phyloP scores from a whole-genome alignment of 2,113 vertebrate genomes.

The Phrynosoma platyrhinos region DNA sequence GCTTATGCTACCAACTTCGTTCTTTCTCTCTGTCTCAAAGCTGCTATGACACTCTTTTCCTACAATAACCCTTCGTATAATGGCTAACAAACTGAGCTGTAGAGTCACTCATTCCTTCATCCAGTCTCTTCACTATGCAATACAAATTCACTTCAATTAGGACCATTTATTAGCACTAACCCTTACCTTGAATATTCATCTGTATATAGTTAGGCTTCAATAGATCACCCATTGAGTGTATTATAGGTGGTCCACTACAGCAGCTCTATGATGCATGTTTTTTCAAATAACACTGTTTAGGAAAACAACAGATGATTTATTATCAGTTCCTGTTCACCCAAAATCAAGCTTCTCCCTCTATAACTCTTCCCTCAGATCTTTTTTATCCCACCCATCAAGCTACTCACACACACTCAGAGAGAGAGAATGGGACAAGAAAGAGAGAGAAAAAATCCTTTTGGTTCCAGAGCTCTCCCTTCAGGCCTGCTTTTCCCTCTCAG shows the following conservation, averaged over 20 bases:
- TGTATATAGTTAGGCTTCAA: neutral
- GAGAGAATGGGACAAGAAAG: neutral
- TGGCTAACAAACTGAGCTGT: neutral
- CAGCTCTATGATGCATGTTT: neutral
- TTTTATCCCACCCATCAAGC: neutral
- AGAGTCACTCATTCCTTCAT: neutral
- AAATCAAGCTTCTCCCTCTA: too few relatives aligned
- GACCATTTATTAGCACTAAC: neutral
- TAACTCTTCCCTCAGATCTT: too few relatives aligned
- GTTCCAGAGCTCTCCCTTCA: neutral
- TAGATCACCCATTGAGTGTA: neutral
- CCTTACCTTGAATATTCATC: neutral
- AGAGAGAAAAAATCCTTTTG: neutral
- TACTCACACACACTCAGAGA: neutral
- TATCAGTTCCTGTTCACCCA: neutral
- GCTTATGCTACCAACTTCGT: too few relatives aligned
- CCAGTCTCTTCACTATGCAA: neutral
- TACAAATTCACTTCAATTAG: neutral
- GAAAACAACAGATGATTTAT: neutral
- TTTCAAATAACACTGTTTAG: neutral
- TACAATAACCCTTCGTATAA: neutral
- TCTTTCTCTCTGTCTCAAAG: too few relatives aligned
- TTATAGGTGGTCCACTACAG: neutral
- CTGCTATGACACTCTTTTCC: too few relatives aligned
- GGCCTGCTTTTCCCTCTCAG: neutral